Conservation (phyloP, 1,140 invertebrate genomes). For the Cheumatopsyche charites region DNA sequence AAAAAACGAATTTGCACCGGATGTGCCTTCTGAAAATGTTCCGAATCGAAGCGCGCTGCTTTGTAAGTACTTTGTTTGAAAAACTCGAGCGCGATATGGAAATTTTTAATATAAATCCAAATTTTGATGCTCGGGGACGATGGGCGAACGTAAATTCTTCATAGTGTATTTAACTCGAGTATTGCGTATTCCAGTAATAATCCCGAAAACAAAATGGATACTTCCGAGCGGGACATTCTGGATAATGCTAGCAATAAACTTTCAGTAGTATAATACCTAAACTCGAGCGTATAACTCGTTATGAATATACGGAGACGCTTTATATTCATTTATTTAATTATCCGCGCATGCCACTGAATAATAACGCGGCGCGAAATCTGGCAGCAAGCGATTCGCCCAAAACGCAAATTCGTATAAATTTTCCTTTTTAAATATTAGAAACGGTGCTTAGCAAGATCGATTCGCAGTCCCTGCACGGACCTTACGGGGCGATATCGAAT, state of each 20-base stretch:
- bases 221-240: slow-evolving; percentile 16
- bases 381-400: too few species aligned
- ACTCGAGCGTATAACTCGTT: slow-evolving; percentile 20
- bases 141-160: slow-evolving; percentile 13
- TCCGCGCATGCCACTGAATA: slow-evolving; percentile 6
- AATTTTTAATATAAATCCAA: too few species aligned
- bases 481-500: not conserved
- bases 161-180: slow-evolving; percentile 13
- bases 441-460: too few species aligned
- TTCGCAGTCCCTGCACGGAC: too few species aligned
- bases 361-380: not conserved
- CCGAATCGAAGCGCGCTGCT: too few species aligned
- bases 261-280: slow-evolving; percentile 18
- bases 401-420: too few species aligned
- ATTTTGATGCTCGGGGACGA: not conserved
- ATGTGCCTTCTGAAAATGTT: too few species aligned
- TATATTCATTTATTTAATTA: slow-evolving; percentile 28
- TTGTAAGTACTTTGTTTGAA: too few species aligned
- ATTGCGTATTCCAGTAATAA: slow-evolving; percentile 19
- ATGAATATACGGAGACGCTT: slow-evolving; percentile 15
- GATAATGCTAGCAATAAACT: slow-evolving; percentile 28
- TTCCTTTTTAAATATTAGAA: too few species aligned
- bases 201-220: slow-evolving; percentile 24
- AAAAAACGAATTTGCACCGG: too few species aligned
- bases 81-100: too few species aligned